Base-by-base conservation (phyloP, 2,113 vertebrate species). In the Dasyornis broadbenti region DNA sequence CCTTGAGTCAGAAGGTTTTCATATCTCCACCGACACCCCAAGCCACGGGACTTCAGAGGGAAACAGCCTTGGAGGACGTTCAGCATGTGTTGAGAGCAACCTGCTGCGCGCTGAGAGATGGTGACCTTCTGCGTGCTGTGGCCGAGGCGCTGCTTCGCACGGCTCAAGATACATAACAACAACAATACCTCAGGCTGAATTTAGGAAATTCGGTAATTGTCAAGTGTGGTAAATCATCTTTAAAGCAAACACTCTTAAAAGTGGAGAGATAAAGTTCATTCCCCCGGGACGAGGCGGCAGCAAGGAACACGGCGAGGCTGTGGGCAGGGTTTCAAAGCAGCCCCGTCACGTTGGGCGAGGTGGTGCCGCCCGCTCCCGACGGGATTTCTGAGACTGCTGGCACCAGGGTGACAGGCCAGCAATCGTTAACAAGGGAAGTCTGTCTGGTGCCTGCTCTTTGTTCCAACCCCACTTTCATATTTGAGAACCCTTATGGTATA, bases 391-490 rank as follows among this genome's bases (percentile, higher is more conserved):
- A 97, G 97, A 98, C 97, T 95, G 95, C 96, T 98, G 97, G 98
- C 98, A 97, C 96, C 96, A 97, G 94, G 85, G 95, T 95, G 96
- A 98, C 97, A 97, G 23, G 23, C 56, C 83, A 15, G 95, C 97
- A 98, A 96, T 98, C 96, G 94, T 96, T 97, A 98, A 98, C 97
- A 97, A 93, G 97, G 97, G 96, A 98, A 97, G 96, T 96, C 96
- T 97, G 97, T 96, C 97, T 96, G 96, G 77, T 97, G 94, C 96
- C 96, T 98, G 95, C 93, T 95, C 96, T 98, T 97, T 97, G 97
- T 97, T 97, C 94, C 95, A 97, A 84, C 73, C 86, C 94, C 91
- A 95, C 97, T 97, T 96, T 97, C 84, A 39, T 96, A 96, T 97
- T 97, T 97, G 92, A 98, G 97, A 97, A 96, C 96, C 92, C 96